Percentiles rank a stretch among this genome's conserved stretches.
phyloP scores from a whole-genome alignment of 2,797 vertebrate genomes.

The Danio aesculapii region DNA sequence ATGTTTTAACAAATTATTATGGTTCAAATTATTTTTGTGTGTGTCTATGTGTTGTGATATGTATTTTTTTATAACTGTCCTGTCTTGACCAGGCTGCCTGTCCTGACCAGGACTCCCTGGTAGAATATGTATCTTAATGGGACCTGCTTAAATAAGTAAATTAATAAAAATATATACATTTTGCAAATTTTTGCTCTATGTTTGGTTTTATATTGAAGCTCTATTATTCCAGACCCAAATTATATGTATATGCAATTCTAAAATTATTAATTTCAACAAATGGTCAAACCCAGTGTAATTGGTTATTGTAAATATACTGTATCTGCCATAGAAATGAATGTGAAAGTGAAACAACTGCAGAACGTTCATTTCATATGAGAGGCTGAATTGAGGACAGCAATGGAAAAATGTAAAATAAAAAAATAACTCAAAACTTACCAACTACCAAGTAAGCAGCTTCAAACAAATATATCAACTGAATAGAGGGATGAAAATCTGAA shows the following conservation, averaged over 20 bases:
- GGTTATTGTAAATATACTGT: too few relatives aligned
- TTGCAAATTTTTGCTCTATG: too few relatives aligned
- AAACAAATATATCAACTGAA: conserved; percentile 7
- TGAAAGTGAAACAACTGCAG: not conserved
- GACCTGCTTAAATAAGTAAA: too few relatives aligned
- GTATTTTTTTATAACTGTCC: too few relatives aligned
- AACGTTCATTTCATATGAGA: conserved; percentile 3
- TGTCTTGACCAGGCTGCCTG: too few relatives aligned
- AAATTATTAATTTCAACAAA: not conserved
- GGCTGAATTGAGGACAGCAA: not conserved
- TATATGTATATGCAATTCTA: not conserved
- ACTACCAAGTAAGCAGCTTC: not conserved
- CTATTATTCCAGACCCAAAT: not conserved
- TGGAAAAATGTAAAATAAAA: conserved; percentile 17
- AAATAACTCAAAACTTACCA: conserved; percentile 5
- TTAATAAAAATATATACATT: too few relatives aligned
- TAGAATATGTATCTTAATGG: too few relatives aligned
- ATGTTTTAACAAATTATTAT: too few relatives aligned
- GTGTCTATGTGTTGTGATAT: too few relatives aligned
- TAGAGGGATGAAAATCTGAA: conserved; percentile 7
- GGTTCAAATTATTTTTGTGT: too few relatives aligned
- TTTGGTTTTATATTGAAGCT: not conserved
- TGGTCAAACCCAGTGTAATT: too few relatives aligned
- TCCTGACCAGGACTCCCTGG: too few relatives aligned
- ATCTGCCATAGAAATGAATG: conserved; percentile 4